These are phyloP conservation scores for Liposcelis brunnea DNA, from an alignment of 2,888 invertebrate species.

Conservation along the genomic window DNA sequence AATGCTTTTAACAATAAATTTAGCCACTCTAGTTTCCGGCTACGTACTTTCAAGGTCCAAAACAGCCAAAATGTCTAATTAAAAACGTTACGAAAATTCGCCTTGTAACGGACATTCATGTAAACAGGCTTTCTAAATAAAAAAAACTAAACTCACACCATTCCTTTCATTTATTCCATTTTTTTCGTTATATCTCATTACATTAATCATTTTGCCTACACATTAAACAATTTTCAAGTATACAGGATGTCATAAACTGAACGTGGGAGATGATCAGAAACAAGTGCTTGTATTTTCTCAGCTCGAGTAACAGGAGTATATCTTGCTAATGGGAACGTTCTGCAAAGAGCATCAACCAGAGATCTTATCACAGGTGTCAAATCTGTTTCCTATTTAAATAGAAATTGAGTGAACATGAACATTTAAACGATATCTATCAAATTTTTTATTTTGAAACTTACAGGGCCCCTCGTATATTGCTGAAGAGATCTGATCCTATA, in stretches of 20 bases:
- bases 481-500: constrained; percentile 59
- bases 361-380: constrained; percentile 58
- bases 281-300: constrained; percentile 61
- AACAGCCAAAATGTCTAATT: too few species aligned
- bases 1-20: too few species aligned
- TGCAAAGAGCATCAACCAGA: constrained; percentile 56
- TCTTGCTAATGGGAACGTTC: constrained; percentile 66
- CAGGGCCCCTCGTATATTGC: constrained; percentile 55
- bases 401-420: constrained; percentile 10
- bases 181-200: too few species aligned
- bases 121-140: too few species aligned
- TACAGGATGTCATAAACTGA: constrained; percentile 67
- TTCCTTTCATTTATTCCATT: too few species aligned
- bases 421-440: not conserved
- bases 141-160: too few species aligned
- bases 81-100: too few species aligned
- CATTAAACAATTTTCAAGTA: constrained; percentile 15
- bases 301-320: constrained; percentile 66
- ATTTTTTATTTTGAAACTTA: constrained; percentile 26
- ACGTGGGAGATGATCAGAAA: constrained; percentile 65
- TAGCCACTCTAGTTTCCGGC: too few species aligned
- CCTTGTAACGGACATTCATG: too few species aligned
- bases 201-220: too few species aligned
- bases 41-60: too few species aligned
- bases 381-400: constrained; percentile 48